Evolutionary conservation across 1,140 invertebrate genomes (phyloP).

Genomic region (Caenorhabditis latens): DNA sequence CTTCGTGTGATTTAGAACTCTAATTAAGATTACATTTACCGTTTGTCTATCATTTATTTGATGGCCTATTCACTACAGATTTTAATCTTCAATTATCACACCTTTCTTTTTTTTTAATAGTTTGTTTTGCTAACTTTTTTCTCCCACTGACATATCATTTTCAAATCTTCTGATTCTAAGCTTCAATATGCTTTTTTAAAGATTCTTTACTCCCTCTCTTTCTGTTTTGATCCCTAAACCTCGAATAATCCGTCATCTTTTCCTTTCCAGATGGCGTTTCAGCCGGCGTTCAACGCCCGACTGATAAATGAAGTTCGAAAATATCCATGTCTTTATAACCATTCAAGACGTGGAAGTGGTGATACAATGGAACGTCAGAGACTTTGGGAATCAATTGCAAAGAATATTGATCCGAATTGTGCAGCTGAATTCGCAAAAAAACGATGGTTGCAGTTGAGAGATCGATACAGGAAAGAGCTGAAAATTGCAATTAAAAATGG

Average conservation of each 20-base stretch:
- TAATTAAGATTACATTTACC: no score
- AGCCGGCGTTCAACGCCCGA: constrained; percentile 57
- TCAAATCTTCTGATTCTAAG: background rate
- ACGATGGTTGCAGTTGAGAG: constrained; percentile 75
- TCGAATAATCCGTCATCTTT: background rate
- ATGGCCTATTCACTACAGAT: no score
- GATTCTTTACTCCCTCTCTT: background rate
- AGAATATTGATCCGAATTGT: constrained; percentile 60
- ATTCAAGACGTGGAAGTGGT: constrained; percentile 72
- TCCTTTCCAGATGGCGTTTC: constrained; percentile 32
- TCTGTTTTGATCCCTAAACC: background rate
- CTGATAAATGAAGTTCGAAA: constrained; percentile 63
- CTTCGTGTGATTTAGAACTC: no score
- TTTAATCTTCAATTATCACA: no score
- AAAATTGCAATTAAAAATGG: constrained; percentile 72
- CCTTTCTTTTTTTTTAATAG: no score
- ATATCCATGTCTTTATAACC: constrained; percentile 75
- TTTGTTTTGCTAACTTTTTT: no score
- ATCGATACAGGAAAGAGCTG: constrained; percentile 75
- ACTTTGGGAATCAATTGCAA: constrained; percentile 69
- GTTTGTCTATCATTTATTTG: no score
- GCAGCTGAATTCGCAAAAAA: constrained; percentile 77
- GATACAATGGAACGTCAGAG: constrained; percentile 70
- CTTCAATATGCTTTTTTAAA: background rate
- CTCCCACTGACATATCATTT: background rate